phyloP scores from a whole-genome alignment of 2,888 invertebrate species.

The Brenthis ino region DNA sequence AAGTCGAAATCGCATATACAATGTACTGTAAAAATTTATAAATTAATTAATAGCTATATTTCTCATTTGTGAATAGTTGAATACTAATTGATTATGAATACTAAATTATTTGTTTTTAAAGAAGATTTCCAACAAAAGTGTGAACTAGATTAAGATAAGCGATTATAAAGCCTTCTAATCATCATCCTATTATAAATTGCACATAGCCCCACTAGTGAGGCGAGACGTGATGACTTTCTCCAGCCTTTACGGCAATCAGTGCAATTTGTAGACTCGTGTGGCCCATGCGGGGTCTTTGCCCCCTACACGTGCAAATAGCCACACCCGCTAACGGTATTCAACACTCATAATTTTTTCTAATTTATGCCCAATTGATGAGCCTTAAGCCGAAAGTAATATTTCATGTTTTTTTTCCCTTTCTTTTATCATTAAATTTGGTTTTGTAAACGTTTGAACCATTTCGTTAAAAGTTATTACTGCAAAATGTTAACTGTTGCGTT shows the following conservation, averaged over 20 bases:
- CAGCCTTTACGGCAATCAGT: constrained; percentile 35
- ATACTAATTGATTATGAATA: no score
- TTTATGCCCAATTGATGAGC: constrained; percentile 12
- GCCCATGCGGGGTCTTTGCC: constrained; percentile 60
- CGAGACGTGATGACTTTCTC: constrained; percentile 36
- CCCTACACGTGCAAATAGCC: constrained; percentile 63
- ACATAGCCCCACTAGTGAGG: constrained; percentile 11
- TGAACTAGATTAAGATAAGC: neutral
- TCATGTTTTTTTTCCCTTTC: neutral
- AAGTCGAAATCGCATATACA: no score
- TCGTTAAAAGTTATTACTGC: no score
- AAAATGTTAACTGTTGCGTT: no score
- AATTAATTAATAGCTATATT: no score
- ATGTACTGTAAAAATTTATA: no score
- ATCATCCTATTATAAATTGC: neutral
- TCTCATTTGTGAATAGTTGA: no score
- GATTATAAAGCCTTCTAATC: neutral
- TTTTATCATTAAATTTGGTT: neutral
- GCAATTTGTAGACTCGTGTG: constrained; percentile 45
- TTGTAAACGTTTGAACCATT: no score
- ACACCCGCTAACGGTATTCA: constrained; percentile 65
- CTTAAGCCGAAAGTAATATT: neutral
- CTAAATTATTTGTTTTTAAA: neutral
- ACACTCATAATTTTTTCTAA: constrained; percentile 48
- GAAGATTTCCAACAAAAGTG: neutral